Base-by-base conservation (phyloP, 2,888 invertebrate species). In the Agrilus biguttatus region DNA sequence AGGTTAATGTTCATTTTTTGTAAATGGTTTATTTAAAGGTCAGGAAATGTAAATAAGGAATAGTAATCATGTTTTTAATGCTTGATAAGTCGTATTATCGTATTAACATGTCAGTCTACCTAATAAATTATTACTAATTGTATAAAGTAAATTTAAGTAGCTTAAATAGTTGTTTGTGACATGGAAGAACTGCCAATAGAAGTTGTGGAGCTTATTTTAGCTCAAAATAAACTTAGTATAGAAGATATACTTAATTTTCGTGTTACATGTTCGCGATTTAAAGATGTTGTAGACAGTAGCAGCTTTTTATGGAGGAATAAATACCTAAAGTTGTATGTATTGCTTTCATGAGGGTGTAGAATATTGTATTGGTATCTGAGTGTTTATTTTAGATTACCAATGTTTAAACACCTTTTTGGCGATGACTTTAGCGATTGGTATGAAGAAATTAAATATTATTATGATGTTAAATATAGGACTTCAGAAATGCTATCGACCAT, bases 171-270 rank as follows among this genome's bases (percentile, higher is more conserved):
- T 42, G 40, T 45, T 43, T 43, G 47, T 41, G 45, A 41, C 44
- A 63, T 65, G 60, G 60, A 62, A 41, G 42, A 45, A 28, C 45
- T 65, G 41, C 63, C 65, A 10, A 45, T 56, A 33, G 65, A 65
- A 58, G 52, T 65, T 37, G 49, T 64, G 12, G 65, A 65, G 51
- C 52, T 57, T 28, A 58, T 65, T 41, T 47, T 63, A 46, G 55
- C 48, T 8, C 46, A 49, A 42, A 45, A 51, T 12, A 52, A 46
- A 39, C 46, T 65, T 43, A 54, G 47, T 8, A 52, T 62, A 32
- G 50, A 55, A 50, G 77, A 77, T 57, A 65, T 75, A 36, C 45
- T 72, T 12, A 68, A 66, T 54, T 72, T 77, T 51, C 65, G 71
- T 14, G 52, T 63, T 40, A 72, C 75, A 14, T 77, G 74, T 58